A percentile compares a stretch with the other conserved stretches of the same genome.
These are phyloP conservation scores for Aulostomus chinensis DNA, from an alignment of 2,797 vertebrate species.

Conservation along the genomic window DNA sequence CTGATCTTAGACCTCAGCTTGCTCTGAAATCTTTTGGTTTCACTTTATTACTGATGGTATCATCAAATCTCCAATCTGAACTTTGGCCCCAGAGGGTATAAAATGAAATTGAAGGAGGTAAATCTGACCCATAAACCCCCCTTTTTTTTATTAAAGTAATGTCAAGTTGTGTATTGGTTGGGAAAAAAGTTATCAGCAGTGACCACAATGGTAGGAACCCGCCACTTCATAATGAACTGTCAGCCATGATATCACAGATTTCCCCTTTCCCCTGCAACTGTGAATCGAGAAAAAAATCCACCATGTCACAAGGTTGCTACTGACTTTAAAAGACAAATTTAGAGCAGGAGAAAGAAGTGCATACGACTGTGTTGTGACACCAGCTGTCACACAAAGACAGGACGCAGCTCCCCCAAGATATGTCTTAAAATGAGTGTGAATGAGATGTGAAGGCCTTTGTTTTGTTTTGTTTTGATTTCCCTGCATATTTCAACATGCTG, in stretches of 20 bases:
- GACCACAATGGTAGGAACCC: too few relatives aligned
- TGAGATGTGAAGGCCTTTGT: slow-evolving; percentile 34
- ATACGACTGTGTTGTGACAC: slow-evolving; percentile 25
- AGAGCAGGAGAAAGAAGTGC: slow-evolving; percentile 36
- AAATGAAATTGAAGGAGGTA: slow-evolving; percentile 56
- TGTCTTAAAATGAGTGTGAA: slow-evolving; percentile 25
- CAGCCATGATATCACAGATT: too few relatives aligned
- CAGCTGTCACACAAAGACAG: slow-evolving; percentile 28
- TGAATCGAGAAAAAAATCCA: slow-evolving; percentile 14
- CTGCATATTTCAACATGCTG: slow-evolving; percentile 22
- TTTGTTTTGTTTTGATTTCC: slow-evolving; percentile 14
- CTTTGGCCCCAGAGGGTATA: slow-evolving; percentile 50
- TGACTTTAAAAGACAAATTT: slow-evolving; percentile 24
- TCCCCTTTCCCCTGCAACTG: too few relatives aligned
- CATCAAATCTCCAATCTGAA: slow-evolving; percentile 50
- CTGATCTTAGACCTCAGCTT: slow-evolving; percentile 29
- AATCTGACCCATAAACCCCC: slow-evolving; percentile 25
- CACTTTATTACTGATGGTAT: slow-evolving; percentile 59
- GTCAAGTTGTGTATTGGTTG: slow-evolving; percentile 30
- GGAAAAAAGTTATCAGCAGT: too few relatives aligned
- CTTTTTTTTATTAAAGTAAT: slow-evolving; percentile 29
- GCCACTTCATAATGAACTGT: too few relatives aligned
- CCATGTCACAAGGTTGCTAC: slow-evolving; percentile 9
- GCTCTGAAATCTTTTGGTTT: slow-evolving; percentile 46
- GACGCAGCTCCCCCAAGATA: slow-evolving; percentile 21